Conservation (phyloP, 2,888 invertebrate species). For the Pheosia gnoma region DNA sequence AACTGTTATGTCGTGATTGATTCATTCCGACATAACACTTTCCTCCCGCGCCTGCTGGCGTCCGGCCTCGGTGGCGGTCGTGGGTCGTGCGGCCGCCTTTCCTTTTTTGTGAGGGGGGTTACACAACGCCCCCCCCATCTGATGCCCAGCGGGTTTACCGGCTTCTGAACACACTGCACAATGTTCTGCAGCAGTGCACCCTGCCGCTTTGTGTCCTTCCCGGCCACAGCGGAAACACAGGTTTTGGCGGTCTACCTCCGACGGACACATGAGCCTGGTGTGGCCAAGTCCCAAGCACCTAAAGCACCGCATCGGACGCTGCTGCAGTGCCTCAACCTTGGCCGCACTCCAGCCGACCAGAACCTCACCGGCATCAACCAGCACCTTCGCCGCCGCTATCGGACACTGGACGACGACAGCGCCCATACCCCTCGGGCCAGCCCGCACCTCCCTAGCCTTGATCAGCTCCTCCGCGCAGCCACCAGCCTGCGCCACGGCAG, state of each 20-base stretch:
- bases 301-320: not conserved
- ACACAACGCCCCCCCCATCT: not conserved
- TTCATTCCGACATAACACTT: too few species aligned
- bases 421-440: not conserved
- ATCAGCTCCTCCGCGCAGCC: not conserved
- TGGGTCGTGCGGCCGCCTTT: not conserved
- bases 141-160: not conserved
- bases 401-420: not conserved
- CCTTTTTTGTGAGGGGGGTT: not conserved
- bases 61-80: too few species aligned
- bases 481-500: not conserved
- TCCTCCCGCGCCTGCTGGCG: too few species aligned
- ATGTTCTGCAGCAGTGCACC: not conserved
- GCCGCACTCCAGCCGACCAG: not conserved
- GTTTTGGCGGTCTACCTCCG: not conserved
- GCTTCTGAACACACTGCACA: not conserved
- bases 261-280: not conserved
- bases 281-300: constrained; percentile 1
- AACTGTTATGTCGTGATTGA: too few species aligned
- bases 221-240: not conserved
- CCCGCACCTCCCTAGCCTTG: not conserved
- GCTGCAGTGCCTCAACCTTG: not conserved
- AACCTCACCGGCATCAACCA: too few species aligned
- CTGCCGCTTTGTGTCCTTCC: not conserved
- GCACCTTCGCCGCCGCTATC: too few species aligned